Base-by-base conservation (phyloP, 2,797 vertebrate species). In the Myotis findleyi region DNA sequence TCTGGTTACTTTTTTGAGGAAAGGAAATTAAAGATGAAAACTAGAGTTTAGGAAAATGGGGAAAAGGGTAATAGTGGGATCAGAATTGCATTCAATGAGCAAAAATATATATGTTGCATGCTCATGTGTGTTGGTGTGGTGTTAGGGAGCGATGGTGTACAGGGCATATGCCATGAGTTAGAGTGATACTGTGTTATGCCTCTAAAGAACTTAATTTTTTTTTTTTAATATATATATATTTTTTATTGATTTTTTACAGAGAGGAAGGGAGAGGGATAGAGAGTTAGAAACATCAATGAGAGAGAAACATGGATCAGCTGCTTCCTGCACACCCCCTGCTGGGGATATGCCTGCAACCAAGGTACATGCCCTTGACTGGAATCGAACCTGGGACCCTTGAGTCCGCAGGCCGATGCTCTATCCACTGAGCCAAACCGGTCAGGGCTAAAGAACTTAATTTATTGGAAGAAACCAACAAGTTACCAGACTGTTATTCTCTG, bases 1-100 rank as follows among this genome's bases (percentile, higher is more conserved):
- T 93, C 33, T 76, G 30, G 84, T 69, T 95, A 49, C n/a, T 47
- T 96, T 96, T 93, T 38, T 44, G 55, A 82, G 64, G 55, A 49
- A 5, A 79, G 51, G 4, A 9, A 20, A 86, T 93, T 75, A 83
- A 84, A 25, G 27, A 86, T 89, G 53, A 53, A 92, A 96, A 59
- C 21, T 55, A 51, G 44, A 89, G 12, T 85, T 84, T 82, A 82
- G 75, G 53, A 57, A 94, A 93, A 76, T 76, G 27, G 77, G 59
- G 59, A 23, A 25, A 93, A 82, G 55, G 18, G 16, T 82, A 90
- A 93, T 41, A 59, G 6, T 68, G 25, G 57, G 83, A 71, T 55
- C 23, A 57, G 62, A 84, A 68, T 73, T 80, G 18, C 14, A 62
- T 72, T 76, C 25, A 55, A 4, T 94, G 47, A 85, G 51, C 17